Conservation (phyloP, 2,113 vertebrate genomes). For the Willisornis vidua region DNA sequence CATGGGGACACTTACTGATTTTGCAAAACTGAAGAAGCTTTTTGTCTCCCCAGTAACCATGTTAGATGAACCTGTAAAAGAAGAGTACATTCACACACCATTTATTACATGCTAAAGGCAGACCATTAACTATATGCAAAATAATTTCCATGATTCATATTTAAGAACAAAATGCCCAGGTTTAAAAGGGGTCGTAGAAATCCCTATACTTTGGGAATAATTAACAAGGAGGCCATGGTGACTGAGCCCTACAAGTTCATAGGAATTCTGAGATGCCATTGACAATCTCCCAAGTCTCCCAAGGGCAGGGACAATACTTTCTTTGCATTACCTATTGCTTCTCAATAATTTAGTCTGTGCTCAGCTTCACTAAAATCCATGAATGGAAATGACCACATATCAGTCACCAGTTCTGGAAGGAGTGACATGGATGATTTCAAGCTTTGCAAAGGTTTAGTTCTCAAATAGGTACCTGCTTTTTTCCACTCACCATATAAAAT, state of each 20-base stretch:
- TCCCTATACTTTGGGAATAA: neutral
- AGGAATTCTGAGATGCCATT: neutral
- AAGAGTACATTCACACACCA: neutral
- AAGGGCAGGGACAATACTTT: neutral
- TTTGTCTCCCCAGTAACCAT: conserved; percentile 99
- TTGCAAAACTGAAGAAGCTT: conserved; percentile 99
- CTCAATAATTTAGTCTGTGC: neutral
- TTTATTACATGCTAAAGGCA: neutral
- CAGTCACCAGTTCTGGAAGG: neutral
- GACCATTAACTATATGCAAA: neutral
- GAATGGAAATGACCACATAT: neutral
- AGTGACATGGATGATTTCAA: neutral
- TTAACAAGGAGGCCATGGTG: neutral
- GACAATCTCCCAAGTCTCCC: neutral
- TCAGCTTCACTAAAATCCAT: neutral
- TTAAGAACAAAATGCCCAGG: neutral
- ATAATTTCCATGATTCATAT: neutral
- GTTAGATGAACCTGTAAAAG: conserved; percentile 92
- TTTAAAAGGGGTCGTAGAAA: neutral
- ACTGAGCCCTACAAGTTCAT: neutral
- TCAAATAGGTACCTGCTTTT: neutral
- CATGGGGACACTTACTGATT: conserved; percentile 88
- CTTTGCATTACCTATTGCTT: neutral
- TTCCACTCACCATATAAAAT: conserved; percentile 91
- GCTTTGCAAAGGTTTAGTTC: neutral